Percentiles rank a stretch among this genome's conserved stretches.
These are phyloP conservation scores for Ia io DNA, from an alignment of 2,113 vertebrate genomes.

Conservation along the genomic window DNA sequence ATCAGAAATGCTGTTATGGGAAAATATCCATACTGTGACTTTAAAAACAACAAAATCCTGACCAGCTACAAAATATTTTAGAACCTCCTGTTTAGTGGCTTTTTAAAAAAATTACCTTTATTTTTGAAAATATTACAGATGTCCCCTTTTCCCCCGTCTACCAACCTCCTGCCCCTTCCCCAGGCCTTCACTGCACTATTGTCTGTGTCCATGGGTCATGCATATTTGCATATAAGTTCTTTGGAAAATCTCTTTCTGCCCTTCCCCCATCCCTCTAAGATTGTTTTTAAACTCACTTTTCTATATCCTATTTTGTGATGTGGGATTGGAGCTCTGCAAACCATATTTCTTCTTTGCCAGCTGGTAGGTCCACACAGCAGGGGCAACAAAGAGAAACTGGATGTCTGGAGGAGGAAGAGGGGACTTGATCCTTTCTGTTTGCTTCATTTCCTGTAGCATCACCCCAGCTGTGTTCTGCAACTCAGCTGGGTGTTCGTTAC, in stretches of 20 bases:
- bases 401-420: background rate
- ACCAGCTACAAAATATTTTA: background rate
- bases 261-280: no score
- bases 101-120: no score
- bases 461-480: background rate
- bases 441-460: background rate
- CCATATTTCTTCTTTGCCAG: background rate
- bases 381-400: background rate
- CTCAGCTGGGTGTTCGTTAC: rapidly evolving
- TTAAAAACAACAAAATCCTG: background rate
- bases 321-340: background rate
- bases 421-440: background rate
- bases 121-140: no score
- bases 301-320: background rate
- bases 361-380: background rate
- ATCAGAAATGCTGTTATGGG: background rate
- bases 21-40: background rate
- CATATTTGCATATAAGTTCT: no score
- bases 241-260: no score
- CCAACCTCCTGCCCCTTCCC: no score
- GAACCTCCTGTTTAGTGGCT: background rate
- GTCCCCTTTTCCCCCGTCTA: no score
- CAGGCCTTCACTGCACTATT: no score
- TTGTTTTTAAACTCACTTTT: background rate
- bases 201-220: no score